Percentiles rank a stretch among this genome's conserved stretches.
phyloP scores from a whole-genome alignment of 2,888 invertebrate species.

The Exephanes ischioxanthus region DNA sequence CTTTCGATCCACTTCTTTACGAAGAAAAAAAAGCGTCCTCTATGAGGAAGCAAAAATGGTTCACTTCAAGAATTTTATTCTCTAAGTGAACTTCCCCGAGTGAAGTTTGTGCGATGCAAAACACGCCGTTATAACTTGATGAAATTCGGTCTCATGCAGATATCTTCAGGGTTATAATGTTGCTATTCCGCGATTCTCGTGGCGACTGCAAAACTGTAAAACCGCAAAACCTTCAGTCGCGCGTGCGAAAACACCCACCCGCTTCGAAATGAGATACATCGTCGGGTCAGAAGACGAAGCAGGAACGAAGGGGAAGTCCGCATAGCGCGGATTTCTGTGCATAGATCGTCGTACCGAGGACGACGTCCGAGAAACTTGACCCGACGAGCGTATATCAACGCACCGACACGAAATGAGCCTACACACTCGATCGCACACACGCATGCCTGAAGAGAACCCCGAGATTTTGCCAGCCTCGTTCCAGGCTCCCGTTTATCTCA shows the following conservation, averaged over 20 bases:
- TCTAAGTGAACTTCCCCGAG: no score
- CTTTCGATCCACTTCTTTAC: no score
- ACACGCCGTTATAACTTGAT: no score
- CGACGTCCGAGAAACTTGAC: slow-evolving; percentile 42
- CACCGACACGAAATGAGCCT: slow-evolving; percentile 17
- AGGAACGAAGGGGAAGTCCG: slow-evolving; percentile 11
- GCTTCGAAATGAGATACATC: slow-evolving; percentile 16
- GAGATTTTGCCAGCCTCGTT: slow-evolving; percentile 38
- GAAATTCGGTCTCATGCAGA: no score
- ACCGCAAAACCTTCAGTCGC: slow-evolving; percentile 62
- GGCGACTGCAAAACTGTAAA: slow-evolving; percentile 10
- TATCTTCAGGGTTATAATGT: no score
- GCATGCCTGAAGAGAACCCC: background rate
- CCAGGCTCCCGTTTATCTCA: slow-evolving; percentile 50
- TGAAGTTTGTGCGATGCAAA: no score
- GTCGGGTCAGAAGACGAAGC: background rate
- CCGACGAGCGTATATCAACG: slow-evolving; percentile 1
- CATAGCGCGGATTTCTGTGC: slow-evolving; percentile 15
- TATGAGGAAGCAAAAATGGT: no score
- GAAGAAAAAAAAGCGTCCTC: no score
- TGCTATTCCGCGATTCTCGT: slow-evolving; percentile 55
- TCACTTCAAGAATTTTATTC: no score
- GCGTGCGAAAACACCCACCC: slow-evolving; percentile 65
- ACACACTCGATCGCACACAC: slow-evolving; percentile 30
- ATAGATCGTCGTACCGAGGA: slow-evolving; percentile 16